phyloP scores from a whole-genome alignment of 2,888 invertebrate species.

The Hirtodrosophila alboralis region DNA sequence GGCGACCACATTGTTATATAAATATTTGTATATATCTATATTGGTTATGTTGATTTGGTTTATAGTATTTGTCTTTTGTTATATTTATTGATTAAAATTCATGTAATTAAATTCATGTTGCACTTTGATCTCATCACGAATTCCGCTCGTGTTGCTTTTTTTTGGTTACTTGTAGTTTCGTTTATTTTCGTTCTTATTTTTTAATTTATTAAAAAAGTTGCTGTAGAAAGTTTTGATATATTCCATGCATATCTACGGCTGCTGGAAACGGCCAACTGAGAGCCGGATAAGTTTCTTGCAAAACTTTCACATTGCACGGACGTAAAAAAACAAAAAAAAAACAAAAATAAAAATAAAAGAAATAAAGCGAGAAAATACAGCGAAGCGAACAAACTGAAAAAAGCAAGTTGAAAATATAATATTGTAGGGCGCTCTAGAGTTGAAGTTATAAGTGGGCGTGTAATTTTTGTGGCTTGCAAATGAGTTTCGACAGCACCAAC shows the following conservation, averaged over 20 bases:
- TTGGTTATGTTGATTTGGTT: slow-evolving; percentile 18
- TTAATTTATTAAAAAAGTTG: slow-evolving; percentile 66
- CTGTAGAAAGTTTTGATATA: slow-evolving; percentile 51
- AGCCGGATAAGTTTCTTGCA: slow-evolving; percentile 17
- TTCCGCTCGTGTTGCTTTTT: slow-evolving; percentile 9
- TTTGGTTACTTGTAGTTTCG: slow-evolving; percentile 9
- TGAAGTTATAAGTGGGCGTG: slow-evolving; percentile 13
- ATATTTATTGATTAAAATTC: slow-evolving; percentile 24
- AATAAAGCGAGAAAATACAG: neutral
- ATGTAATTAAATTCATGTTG: slow-evolving; percentile 39
- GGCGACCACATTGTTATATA: slow-evolving; percentile 87
- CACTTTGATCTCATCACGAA: slow-evolving; percentile 11
- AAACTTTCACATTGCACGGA: slow-evolving; percentile 28
- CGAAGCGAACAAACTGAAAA: slow-evolving; percentile 16
- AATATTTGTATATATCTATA: no score
- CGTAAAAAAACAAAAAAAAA: slow-evolving; percentile 4
- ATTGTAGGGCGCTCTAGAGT: slow-evolving; percentile 5
- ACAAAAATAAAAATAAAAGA: slow-evolving; percentile 2
- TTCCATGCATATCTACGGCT: slow-evolving; percentile 49
- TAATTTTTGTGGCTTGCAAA: slow-evolving; percentile 25
- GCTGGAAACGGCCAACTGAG: slow-evolving; percentile 35
- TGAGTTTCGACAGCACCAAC: slow-evolving; percentile 24
- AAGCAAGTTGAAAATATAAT: slow-evolving; percentile 30
- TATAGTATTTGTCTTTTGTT: slow-evolving; percentile 22
- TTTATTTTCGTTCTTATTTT: no score